Conservation (phyloP, 2,113 vertebrate genomes). For the Jaculus jaculus region DNA sequence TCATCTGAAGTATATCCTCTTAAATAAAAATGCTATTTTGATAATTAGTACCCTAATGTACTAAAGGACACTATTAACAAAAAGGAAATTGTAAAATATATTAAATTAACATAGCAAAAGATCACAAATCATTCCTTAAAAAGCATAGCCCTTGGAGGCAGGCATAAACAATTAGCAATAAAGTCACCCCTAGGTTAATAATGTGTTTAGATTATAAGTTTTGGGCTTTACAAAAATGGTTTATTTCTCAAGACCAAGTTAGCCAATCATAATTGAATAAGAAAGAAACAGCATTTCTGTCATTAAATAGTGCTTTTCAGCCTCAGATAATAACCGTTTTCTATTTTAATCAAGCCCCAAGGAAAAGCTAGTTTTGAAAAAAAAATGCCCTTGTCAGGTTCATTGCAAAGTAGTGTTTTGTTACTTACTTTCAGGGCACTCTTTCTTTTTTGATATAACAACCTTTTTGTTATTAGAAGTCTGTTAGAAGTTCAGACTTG, state of each 20-base stretch:
- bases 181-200: conserved; percentile 46
- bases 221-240: background rate
- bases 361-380: conserved; percentile 23
- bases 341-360: conserved; percentile 3
- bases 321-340: background rate
- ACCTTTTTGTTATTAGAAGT: conserved; percentile 30
- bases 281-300: background rate
- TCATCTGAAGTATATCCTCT: background rate
- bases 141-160: background rate
- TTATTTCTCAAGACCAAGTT: background rate
- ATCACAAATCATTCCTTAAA: conserved; percentile 44
- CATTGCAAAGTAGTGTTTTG: background rate
- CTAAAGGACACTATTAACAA: conserved; percentile 41
- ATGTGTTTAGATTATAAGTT: conserved; percentile 37
- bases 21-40: conserved; percentile 35
- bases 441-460: conserved; percentile 23
- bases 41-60: conserved; percentile 18
- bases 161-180: conserved; percentile 51
- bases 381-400: conserved; percentile 23
- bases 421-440: background rate
- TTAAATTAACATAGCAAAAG: conserved; percentile 54
- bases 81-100: conserved; percentile 30
- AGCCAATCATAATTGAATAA: conserved; percentile 27
- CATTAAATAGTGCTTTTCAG: background rate
- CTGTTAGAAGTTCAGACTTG: background rate